Conservation (phyloP, 2,797 vertebrate genomes). For the Gymnothorax reevesii region DNA sequence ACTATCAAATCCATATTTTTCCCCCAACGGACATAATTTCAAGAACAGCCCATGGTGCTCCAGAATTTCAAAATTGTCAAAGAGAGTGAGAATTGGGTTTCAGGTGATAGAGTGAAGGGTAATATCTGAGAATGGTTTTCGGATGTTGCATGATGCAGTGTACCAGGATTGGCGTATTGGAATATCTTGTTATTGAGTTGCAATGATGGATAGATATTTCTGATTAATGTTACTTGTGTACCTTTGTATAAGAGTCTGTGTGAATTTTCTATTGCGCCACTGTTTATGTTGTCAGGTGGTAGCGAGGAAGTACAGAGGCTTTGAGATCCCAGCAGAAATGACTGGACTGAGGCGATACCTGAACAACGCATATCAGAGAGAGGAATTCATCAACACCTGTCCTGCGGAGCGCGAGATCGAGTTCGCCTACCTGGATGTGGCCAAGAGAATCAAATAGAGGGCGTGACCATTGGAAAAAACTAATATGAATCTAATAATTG, state of each 20-base stretch:
- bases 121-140: neutral
- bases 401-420: constrained; percentile 88
- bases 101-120: neutral
- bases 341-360: constrained; percentile 87
- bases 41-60: neutral
- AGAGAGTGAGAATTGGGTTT: neutral
- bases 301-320: constrained; percentile 86
- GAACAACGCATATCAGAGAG: constrained; percentile 81
- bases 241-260: neutral
- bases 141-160: neutral
- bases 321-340: constrained; percentile 90
- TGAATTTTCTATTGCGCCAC: neutral
- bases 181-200: neutral
- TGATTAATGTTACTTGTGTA: neutral
- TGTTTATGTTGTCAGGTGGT: constrained; percentile 75
- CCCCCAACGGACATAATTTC: neutral
- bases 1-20: no score
- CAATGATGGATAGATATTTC: neutral
- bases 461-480: neutral
- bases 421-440: constrained; percentile 72
- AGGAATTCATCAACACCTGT: constrained; percentile 92
- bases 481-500: neutral
- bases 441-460: constrained; percentile 66
- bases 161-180: neutral
- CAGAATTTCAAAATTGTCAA: neutral